Conservation (phyloP, 2,797 vertebrate species). For the Podargus strigoides region DNA sequence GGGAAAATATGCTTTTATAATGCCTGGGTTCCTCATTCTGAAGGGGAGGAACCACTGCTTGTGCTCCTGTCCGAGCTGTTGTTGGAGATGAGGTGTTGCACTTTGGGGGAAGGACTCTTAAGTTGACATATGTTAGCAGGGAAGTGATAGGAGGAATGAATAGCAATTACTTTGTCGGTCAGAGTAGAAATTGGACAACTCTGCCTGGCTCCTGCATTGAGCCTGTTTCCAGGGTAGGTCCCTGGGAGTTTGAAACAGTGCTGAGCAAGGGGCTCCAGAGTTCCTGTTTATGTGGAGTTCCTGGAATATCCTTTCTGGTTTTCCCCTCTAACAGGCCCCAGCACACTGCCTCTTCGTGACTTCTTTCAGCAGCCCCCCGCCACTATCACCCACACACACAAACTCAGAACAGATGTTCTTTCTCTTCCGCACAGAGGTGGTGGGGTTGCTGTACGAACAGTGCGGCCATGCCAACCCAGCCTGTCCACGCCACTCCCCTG, state of each 20-base stretch:
- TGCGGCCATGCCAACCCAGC: neutral
- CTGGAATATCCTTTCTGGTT: conserved; percentile 29
- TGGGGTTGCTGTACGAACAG: neutral
- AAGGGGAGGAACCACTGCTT: neutral
- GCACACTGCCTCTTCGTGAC: neutral
- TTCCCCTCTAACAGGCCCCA: conserved; percentile 50
- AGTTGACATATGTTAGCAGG: neutral
- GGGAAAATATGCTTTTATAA: neutral
- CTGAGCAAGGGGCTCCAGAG: conserved; percentile 36
- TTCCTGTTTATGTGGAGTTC: conserved; percentile 47
- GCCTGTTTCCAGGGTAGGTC: neutral
- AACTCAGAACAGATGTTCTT: conserved; percentile 5
- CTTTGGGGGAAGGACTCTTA: neutral
- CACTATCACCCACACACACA: conserved; percentile 5
- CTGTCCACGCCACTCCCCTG: neutral
- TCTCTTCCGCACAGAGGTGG: neutral
- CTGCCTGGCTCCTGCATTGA: neutral
- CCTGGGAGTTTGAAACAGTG: neutral
- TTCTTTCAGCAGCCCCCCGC: neutral
- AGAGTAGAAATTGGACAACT: neutral
- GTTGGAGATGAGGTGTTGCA: neutral
- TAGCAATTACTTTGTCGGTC: neutral
- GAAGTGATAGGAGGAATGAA: neutral
- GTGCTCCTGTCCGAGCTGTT: neutral
- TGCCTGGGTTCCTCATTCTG: neutral